Percentiles rank a stretch among this genome's conserved stretches.
Conservation (phyloP, 2,113 vertebrate species). For the Corythaeola cristata region DNA sequence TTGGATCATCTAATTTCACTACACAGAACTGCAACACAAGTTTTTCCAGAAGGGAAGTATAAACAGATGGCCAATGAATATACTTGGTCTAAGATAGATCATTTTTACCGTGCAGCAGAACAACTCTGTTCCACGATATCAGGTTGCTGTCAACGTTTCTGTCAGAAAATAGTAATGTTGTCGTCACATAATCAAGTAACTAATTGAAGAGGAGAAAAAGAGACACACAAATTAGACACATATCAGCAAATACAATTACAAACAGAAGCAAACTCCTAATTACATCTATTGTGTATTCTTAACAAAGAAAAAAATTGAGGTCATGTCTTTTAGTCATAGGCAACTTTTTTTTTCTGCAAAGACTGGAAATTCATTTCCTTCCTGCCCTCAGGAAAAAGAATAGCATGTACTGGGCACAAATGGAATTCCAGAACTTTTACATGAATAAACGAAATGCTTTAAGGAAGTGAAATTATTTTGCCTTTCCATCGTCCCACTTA, state of each 20-base stretch:
- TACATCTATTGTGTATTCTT: not conserved
- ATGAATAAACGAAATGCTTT: not conserved
- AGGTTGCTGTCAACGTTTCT: conserved; percentile 93
- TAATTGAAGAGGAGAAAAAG: conserved; percentile 50
- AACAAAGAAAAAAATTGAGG: not conserved
- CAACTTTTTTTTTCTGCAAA: not conserved
- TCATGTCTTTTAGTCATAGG: not conserved
- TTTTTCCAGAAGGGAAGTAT: not conserved
- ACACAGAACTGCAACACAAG: not conserved
- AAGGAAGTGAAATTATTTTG: not conserved
- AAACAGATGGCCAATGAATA: not conserved
- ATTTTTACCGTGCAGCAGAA: conserved; percentile 89
- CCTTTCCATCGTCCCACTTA: not conserved
- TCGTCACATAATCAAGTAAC: conserved; percentile 94
- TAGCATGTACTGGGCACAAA: not conserved
- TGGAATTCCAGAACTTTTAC: not conserved
- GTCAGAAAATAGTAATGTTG: conserved; percentile 93
- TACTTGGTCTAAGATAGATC: not conserved
- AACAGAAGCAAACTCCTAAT: not conserved
- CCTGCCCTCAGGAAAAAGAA: not conserved
- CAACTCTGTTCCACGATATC: conserved; percentile 95
- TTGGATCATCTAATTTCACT: not conserved
- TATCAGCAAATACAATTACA: not conserved
- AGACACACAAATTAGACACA: not conserved
- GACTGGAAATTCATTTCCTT: not conserved